Evolutionary conservation across 2,797 vertebrate genomes (phyloP).

Genomic region (Glossophaga mutica): DNA sequence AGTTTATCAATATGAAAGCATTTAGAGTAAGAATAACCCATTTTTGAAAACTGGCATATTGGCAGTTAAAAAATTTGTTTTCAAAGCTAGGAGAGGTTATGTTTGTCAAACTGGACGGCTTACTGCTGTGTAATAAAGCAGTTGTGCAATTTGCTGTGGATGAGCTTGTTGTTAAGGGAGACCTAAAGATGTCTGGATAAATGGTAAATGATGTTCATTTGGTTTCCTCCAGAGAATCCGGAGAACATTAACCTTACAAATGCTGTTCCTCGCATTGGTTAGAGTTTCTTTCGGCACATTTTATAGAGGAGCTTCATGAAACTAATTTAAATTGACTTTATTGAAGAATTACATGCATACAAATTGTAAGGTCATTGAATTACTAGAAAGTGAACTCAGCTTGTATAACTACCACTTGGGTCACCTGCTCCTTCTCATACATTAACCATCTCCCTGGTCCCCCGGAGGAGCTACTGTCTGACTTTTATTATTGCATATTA

Average conservation of each 20-base stretch:
- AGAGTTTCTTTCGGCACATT: not conserved
- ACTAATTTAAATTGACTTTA: not conserved
- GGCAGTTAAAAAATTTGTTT: not conserved
- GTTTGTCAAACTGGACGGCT: not conserved
- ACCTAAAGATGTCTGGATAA: not conserved
- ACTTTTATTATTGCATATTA: not conserved
- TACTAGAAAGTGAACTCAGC: not conserved
- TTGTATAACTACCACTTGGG: not conserved
- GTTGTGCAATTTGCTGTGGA: not conserved
- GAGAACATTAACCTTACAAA: not conserved
- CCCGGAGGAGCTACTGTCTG: not conserved
- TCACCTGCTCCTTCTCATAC: not conserved
- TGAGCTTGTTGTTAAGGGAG: not conserved
- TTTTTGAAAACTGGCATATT: not conserved
- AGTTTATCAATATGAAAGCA: not conserved
- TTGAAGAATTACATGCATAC: not conserved
- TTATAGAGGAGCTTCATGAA: not conserved
- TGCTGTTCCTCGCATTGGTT: not conserved
- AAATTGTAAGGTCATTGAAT: not conserved
- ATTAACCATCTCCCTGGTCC: not conserved
- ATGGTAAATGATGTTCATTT: conserved; percentile 1
- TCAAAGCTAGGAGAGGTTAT: not conserved
- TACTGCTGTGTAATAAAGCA: not conserved
- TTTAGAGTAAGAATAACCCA: not conserved
- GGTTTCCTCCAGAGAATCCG: not conserved